Conservation (phyloP, 1,140 invertebrate genomes). For the Scylla paramamosain region DNA sequence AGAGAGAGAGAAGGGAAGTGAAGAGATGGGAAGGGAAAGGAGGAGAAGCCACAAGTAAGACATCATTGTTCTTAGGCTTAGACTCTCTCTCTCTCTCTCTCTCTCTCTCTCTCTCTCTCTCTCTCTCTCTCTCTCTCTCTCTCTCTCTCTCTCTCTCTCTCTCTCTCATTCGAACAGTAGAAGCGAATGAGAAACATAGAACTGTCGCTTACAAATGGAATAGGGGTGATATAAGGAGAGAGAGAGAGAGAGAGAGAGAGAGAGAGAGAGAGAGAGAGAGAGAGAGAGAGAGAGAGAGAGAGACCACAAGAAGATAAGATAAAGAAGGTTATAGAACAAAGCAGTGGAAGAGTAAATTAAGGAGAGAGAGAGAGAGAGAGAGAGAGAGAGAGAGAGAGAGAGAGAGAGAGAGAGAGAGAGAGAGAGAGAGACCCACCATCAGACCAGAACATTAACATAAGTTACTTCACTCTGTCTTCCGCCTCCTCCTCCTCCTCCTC, state of each 20-base stretch:
- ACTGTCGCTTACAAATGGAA: slow-evolving; percentile 22
- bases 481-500: background rate
- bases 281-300: background rate
- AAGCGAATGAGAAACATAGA: slow-evolving; percentile 3
- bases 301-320: background rate
- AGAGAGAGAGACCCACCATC: slow-evolving; percentile 1
- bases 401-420: slow-evolving; percentile 17
- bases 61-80: background rate
- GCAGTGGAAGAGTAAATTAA: background rate
- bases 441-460: background rate
- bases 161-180: background rate
- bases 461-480: slow-evolving; percentile 3
- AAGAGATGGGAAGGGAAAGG: background rate
- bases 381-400: slow-evolving; percentile 3
- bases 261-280: slow-evolving; percentile 9
- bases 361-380: background rate
- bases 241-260: slow-evolving; percentile 20
- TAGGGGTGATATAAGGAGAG: slow-evolving; percentile 1
- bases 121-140: background rate
- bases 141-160: background rate
- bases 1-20: background rate
- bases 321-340: slow-evolving; percentile 2
- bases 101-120: background rate
- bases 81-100: background rate
- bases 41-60: slow-evolving; percentile 1